These are phyloP conservation scores for Dromococcyx pavoninus DNA, from an alignment of 2,797 vertebrate species.

Conservation along the genomic window DNA sequence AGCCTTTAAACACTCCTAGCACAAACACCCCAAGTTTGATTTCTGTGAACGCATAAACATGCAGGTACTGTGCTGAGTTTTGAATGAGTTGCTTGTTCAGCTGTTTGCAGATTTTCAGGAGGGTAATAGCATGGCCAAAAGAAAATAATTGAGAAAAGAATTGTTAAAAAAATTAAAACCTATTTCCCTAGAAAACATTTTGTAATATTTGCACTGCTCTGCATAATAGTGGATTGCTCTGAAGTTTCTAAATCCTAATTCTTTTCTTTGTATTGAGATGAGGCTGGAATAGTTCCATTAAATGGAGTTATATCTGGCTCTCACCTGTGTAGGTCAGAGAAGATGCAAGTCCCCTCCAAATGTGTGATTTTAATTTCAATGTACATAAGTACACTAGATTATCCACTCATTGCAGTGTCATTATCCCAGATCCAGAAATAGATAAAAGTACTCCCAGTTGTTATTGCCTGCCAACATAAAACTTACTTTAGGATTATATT, in stretches of 20 bases:
- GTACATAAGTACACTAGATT: background rate
- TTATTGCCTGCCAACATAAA: constrained; percentile 58
- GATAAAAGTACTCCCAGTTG: constrained; percentile 33
- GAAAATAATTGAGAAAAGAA: background rate
- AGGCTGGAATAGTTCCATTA: background rate
- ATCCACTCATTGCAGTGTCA: constrained; percentile 23
- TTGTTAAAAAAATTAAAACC: background rate
- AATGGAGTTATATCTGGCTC: background rate
- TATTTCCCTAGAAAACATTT: background rate
- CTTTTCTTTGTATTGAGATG: background rate
- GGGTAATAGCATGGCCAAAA: background rate
- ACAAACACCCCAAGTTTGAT: background rate
- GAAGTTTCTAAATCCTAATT: background rate
- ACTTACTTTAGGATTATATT: constrained; percentile 56
- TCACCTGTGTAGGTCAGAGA: constrained; percentile 6
- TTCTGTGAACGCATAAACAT: background rate
- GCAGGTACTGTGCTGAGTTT: background rate
- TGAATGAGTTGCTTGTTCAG: background rate
- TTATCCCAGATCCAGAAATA: constrained; percentile 56
- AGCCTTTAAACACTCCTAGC: background rate
- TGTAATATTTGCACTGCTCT: background rate
- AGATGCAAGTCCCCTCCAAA: background rate
- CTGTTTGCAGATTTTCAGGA: background rate
- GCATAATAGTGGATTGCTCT: background rate
- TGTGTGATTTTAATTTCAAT: constrained; percentile 11